Conservation (phyloP, 1,140 invertebrate genomes). For the Trichomalopsis sarcophagae region DNA sequence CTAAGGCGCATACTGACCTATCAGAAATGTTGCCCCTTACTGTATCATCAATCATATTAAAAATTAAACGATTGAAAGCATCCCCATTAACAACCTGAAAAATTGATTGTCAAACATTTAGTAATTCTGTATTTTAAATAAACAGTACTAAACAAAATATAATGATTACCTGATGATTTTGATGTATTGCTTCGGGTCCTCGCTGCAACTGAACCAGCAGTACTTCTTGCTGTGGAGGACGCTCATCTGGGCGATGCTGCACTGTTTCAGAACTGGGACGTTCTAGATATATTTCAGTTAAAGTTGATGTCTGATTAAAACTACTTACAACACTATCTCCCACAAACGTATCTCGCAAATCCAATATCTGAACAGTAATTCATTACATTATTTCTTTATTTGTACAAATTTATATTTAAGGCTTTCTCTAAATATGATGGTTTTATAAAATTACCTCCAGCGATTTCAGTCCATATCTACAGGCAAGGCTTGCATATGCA, state of each 20-base stretch:
- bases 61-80: constrained; percentile 31
- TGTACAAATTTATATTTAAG: constrained; percentile 24
- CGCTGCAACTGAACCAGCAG: constrained; percentile 50
- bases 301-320: constrained; percentile 77
- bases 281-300: constrained; percentile 80
- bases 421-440: background rate
- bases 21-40: constrained; percentile 64
- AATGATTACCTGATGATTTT: constrained; percentile 37
- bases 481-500: constrained; percentile 83
- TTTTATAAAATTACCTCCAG: constrained; percentile 74
- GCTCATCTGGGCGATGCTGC: constrained; percentile 53
- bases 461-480: constrained; percentile 82
- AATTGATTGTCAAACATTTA: background rate
- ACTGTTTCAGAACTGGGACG: constrained; percentile 66
- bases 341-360: constrained; percentile 80
- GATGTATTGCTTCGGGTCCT: constrained; percentile 10
- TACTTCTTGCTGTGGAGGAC: constrained; percentile 47
- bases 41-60: constrained; percentile 28
- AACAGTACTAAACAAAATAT: background rate
- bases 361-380: constrained; percentile 74
- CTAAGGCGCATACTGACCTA: constrained; percentile 67
- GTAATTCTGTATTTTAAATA: constrained; percentile 1
- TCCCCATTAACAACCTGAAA: constrained; percentile 42
- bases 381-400: background rate
- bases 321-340: constrained; percentile 82